These are phyloP conservation scores for Rachycentron canadum DNA, from an alignment of 2,797 vertebrate genomes.

Conservation along the genomic window DNA sequence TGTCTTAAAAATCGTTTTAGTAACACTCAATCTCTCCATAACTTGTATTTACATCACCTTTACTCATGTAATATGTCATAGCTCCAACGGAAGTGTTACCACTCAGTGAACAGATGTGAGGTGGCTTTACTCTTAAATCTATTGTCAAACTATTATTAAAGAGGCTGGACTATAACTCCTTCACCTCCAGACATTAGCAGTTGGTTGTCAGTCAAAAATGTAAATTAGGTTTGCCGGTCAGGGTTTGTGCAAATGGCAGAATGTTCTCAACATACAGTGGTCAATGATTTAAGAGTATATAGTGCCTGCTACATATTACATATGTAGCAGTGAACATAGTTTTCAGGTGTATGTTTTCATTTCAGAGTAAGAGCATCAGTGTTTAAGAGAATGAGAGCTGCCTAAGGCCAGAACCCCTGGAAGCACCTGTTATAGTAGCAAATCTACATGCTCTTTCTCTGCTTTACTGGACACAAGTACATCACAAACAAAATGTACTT, in stretches of 20 bases:
- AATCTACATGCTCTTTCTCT: not conserved
- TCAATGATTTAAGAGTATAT: not conserved
- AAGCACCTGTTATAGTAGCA: not conserved
- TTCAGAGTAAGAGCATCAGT: constrained; percentile 12
- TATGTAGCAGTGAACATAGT: too few relatives aligned
- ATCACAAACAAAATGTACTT: not conserved
- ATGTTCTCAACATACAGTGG: not conserved
- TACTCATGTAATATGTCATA: not conserved
- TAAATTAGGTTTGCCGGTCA: not conserved
- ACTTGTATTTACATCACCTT: constrained; percentile 1
- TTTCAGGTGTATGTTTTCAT: not conserved
- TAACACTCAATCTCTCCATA: not conserved
- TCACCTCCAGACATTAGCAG: not conserved
- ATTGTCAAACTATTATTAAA: not conserved
- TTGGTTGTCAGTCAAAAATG: not conserved
- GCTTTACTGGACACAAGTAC: not conserved
- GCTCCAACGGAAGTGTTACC: not conserved
- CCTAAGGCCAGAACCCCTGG: not conserved
- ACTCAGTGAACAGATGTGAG: not conserved
- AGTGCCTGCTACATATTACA: not conserved
- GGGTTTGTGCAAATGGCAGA: not conserved
- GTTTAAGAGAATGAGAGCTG: not conserved
- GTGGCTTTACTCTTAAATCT: not conserved
- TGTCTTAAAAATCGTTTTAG: not conserved
- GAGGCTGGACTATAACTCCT: not conserved